These are phyloP conservation scores for Philopedon plagiatum DNA, from an alignment of 2,888 invertebrate species.

Conservation along the genomic window DNA sequence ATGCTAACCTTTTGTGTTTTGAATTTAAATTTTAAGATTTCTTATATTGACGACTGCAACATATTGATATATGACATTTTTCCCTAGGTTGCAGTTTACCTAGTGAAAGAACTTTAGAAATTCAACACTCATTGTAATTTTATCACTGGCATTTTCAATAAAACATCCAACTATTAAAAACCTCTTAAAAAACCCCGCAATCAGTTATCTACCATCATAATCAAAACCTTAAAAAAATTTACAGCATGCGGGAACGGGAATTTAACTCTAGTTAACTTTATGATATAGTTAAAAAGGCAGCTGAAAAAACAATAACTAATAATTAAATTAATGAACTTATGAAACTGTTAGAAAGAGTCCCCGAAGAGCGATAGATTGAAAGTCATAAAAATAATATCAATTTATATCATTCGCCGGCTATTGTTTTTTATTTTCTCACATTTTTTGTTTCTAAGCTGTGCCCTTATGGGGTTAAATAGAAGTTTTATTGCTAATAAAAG, in stretches of 20 bases:
- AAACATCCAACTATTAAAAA: constrained; percentile 11
- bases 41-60: no score
- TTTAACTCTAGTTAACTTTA: constrained; percentile 22
- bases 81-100: no score
- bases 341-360: constrained; percentile 19
- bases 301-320: constrained; percentile 44
- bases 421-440: constrained; percentile 29
- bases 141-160: no score
- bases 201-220: constrained; percentile 44
- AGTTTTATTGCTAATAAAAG: constrained; percentile 20
- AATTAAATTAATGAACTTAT: constrained; percentile 30
- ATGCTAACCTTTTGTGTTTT: no score
- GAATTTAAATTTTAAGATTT: no score
- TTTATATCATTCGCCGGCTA: constrained; percentile 2
- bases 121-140: no score
- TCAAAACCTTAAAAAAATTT: constrained; percentile 34
- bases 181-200: constrained; percentile 22
- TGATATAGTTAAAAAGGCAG: constrained; percentile 23
- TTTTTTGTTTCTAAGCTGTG: background rate
- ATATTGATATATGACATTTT: no score
- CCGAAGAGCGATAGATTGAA: constrained; percentile 18
- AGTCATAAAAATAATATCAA: constrained; percentile 25
- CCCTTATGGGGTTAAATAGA: constrained; percentile 20
- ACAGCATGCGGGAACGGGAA: constrained; percentile 32
- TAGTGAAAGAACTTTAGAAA: no score